phyloP scores from a whole-genome alignment of 1,140 invertebrate species.

The Trichogramma pretiosum region DNA sequence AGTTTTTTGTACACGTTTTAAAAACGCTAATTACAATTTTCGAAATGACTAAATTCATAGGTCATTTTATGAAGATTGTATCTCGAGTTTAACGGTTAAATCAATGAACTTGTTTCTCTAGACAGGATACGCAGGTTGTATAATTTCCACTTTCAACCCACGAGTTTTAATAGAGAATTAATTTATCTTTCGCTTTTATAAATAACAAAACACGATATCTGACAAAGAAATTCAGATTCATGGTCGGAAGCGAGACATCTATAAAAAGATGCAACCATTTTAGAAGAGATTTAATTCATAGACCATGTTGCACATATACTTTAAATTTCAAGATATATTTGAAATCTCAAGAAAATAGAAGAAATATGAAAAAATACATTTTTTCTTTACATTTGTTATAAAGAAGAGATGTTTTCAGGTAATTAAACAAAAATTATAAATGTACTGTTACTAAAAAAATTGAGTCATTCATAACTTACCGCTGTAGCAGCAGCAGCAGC shows the following conservation, averaged over 20 bases:
- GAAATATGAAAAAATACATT: slow-evolving; percentile 3
- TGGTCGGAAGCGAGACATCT: slow-evolving; percentile 12
- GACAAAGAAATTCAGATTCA: slow-evolving; percentile 5
- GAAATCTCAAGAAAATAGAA: not conserved
- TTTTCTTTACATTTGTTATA: not conserved
- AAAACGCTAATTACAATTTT: no score
- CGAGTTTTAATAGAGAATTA: slow-evolving; percentile 18
- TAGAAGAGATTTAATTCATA: no score
- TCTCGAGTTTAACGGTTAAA: not conserved
- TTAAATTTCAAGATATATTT: no score
- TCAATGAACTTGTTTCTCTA: slow-evolving; percentile 9
- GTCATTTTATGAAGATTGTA: no score
- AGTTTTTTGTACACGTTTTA: no score
- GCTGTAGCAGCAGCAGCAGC: slow-evolving; percentile 32
- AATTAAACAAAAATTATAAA: not conserved
- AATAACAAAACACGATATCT: slow-evolving; percentile 8
- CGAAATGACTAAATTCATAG: no score
- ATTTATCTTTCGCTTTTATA: slow-evolving; percentile 12
- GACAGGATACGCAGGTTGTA: slow-evolving; percentile 13
- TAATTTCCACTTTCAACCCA: slow-evolving; percentile 13
- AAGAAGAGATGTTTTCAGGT: not conserved
- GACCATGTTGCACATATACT: no score
- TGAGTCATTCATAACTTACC: slow-evolving; percentile 10
- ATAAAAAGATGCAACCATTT: no score
- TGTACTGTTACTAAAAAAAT: not conserved